Evolutionary conservation across 2,888 invertebrate species (phyloP), one percentile per base, ranked within the genome.

Genomic region (Trichogramma evanescens): DNA sequence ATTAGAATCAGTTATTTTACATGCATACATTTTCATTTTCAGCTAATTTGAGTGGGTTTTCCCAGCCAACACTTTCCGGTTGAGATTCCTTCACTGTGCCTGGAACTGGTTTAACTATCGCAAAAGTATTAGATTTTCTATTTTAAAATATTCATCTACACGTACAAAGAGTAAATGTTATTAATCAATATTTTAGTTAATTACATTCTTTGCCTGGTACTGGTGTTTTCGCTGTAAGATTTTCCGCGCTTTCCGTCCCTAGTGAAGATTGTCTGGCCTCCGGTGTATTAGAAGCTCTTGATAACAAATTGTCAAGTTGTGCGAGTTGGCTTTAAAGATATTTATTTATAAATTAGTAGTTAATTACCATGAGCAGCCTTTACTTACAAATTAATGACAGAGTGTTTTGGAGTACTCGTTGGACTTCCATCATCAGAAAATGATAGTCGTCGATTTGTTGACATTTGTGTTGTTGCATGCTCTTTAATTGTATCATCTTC

Each of bases 61-160:
- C 87, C 89, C 89, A 89, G 0, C 86, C 88, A 1, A 89, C 84
- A 0, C 85, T 86, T 72, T 86, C 86, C 0, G 85, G 82, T 68
- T 89, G 87, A 4, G 81, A 80, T 59, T 80, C 78, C 64, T 77
- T 77, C 26, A 70, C 68, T 46, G 68, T 62, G 61, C 67, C 76
- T 76, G 39, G 38, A 6, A 60, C 9, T 56, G 58, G 44, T 50
- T 43, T 10, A 39, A 57, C 41, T 1, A 52, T 45, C 38, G 54
- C 59, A 50, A 7, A 58, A n/a, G 43, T 6, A 55, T 39, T 46
- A 51, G 49, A 63, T 66, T 13, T 13, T 13, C 13, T 13, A 13
- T 13, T 13, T 13, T 13, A 13, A 13, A 13, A 13, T 13, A 13
- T 13, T 13, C 13, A 13, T 13, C 13, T 13, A 13, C 13, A 13